Percentiles rank a stretch among this genome's conserved stretches.
Conservation (phyloP, 2,888 invertebrate genomes). For the Diploptera punctata region DNA sequence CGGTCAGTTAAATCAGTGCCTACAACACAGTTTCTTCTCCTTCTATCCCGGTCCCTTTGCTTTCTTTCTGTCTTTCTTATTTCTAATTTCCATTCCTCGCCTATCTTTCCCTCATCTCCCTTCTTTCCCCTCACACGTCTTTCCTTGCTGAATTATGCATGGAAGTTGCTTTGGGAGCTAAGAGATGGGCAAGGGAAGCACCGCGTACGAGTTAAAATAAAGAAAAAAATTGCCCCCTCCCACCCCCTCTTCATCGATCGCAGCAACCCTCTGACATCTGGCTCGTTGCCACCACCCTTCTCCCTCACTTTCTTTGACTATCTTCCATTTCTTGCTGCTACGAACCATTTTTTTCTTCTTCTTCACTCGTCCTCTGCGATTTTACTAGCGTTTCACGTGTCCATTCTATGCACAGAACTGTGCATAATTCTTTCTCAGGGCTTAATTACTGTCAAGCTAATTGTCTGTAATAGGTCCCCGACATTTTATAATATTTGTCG, state of each 20-base stretch:
- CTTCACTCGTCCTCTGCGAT: background rate
- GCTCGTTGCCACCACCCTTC: conserved; percentile 30
- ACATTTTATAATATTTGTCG: background rate
- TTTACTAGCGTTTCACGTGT: conserved; percentile 26
- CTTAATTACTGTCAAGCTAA: conserved; percentile 44
- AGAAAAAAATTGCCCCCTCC: conserved; percentile 35
- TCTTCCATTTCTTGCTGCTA: conserved; percentile 31
- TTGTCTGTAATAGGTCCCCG: conserved; percentile 41
- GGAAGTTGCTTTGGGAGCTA: conserved; percentile 2
- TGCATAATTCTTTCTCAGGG: conserved; percentile 43
- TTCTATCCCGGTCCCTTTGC: background rate
- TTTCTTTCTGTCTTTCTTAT: conserved; percentile 14
- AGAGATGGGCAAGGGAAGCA: background rate
- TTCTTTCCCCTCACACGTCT: conserved; percentile 27
- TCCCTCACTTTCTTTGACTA: conserved; percentile 29
- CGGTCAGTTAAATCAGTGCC: background rate
- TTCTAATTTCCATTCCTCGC: conserved; percentile 26
- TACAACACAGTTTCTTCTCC: background rate
- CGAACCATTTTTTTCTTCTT: conserved; percentile 5
- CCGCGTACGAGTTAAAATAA: conserved; percentile 30
- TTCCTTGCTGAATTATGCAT: conserved; percentile 38
- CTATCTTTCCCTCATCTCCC: background rate
- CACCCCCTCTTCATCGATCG: conserved; percentile 31
- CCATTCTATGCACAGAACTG: conserved; percentile 30
- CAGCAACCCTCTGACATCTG: conserved; percentile 35